A percentile compares a stretch with the other conserved stretches of the same genome.
These are phyloP conservation scores for Notospermus geniculatus DNA, from an alignment of 1,140 invertebrate species.

Conservation along the genomic window DNA sequence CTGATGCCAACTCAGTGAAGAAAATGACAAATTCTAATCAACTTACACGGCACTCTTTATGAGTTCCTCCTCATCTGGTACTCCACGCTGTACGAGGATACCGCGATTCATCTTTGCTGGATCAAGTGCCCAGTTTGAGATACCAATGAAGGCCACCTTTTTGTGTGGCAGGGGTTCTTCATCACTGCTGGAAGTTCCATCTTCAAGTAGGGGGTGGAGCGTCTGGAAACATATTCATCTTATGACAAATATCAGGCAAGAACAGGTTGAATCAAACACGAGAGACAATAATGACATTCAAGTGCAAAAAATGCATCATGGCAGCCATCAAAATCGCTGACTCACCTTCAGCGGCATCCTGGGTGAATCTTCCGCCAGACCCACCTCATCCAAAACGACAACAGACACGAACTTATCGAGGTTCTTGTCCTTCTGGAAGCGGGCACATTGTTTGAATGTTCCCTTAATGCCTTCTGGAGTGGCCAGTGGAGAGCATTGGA, in stretches of 20 bases:
- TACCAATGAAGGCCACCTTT: slow-evolving; percentile 50
- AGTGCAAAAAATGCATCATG: slow-evolving; percentile 1
- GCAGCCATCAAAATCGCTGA: slow-evolving; percentile 5
- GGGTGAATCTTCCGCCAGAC: slow-evolving; percentile 45
- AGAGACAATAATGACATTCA: not conserved
- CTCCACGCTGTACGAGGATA: slow-evolving; percentile 42
- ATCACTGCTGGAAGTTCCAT: slow-evolving; percentile 37
- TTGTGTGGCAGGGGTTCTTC: slow-evolving; percentile 32
- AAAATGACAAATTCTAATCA: slow-evolving; percentile 7
- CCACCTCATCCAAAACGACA: slow-evolving; percentile 51
- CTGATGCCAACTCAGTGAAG: too few relatives aligned
- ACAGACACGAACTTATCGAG: slow-evolving; percentile 40
- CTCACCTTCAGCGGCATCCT: slow-evolving; percentile 49
- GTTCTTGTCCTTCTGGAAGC: slow-evolving; percentile 41
- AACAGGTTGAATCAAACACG: not conserved
- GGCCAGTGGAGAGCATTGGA: slow-evolving; percentile 47
- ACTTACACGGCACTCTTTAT: slow-evolving; percentile 35
- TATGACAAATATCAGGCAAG: not conserved
- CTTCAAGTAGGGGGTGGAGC: slow-evolving; percentile 43
- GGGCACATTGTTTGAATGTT: slow-evolving; percentile 41
- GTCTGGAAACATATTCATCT: slow-evolving; percentile 26
- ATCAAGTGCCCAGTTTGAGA: slow-evolving; percentile 52
- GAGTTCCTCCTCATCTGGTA: slow-evolving; percentile 41
- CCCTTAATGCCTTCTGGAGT: slow-evolving; percentile 47
- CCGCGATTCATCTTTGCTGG: slow-evolving; percentile 50